Base-by-base conservation (phyloP, 2,797 vertebrate species). In the Manis javanica region DNA sequence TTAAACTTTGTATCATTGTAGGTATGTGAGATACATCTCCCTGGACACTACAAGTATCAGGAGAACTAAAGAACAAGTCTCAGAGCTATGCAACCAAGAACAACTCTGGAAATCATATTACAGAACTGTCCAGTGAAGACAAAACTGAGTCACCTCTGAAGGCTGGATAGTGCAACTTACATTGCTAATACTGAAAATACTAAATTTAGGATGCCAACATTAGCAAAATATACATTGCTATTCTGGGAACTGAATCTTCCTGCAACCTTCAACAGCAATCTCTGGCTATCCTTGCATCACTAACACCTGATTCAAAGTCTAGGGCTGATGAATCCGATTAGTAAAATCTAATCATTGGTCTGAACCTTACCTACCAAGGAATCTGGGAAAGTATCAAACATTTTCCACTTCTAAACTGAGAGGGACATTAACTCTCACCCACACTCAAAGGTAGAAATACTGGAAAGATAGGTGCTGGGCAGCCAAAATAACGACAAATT, bases 401-500 rank as follows among this genome's bases (percentile, higher is more conserved):
- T 39, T 29, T 72, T 57, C 55, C 63, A 21, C 16, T 92, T 94
- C 53, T 84, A 92, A 96, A 59, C 55, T 51, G 69, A 53, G 21
- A 55, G 21, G 23, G 7, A 3, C n/a, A 53, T 37, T 78, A 34
- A 24, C 21, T 74, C 61, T 66, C 18, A 74, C 31, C 39, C 55
- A 87, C 26, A 46, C 34, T 88, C 19, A 75, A 81, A 91, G 34
- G 19, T 59, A 87, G 23, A 84, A 95, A 57, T 86, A 75, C 74
- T 91, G 61, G 23, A 84, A 96, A 88, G n/a, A 59, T 16, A 64
- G 9, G 19, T 53, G 66, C 26, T 24, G 86, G 5, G 55, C 0
- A 91, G 84, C 64, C 74, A 86, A 97, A 82, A 97, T 93, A 77
- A 59, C 83, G 88, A 93, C 77, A 83, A 90, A 57, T 81, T 86